Percentiles rank a stretch among this genome's conserved stretches.
These are phyloP conservation scores for Luffia ferchaultella DNA, from an alignment of 2,888 invertebrate species.

Conservation along the genomic window DNA sequence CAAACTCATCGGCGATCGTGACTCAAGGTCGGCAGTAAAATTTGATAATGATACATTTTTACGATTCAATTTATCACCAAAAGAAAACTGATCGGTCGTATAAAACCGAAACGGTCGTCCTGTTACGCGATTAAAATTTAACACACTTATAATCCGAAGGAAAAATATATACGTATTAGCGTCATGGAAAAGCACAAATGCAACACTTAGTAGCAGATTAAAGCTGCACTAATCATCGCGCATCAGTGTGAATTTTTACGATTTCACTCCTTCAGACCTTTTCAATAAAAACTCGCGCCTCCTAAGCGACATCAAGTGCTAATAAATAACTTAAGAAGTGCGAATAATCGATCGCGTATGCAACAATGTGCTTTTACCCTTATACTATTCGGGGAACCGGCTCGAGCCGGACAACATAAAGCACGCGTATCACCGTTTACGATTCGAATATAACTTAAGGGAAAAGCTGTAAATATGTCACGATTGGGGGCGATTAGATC, in stretches of 20 bases:
- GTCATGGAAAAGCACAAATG: conserved; percentile 33
- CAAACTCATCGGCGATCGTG: no score
- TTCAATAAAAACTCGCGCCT: conserved; percentile 46
- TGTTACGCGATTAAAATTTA: no score
- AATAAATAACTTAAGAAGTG: conserved; percentile 51
- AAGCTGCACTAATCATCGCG: conserved; percentile 30
- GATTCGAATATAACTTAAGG: conserved; percentile 47
- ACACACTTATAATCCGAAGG: no score
- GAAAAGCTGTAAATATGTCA: conserved; percentile 64
- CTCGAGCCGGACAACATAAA: no score
- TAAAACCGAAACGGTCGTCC: no score
- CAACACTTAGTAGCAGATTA: conserved; percentile 46
- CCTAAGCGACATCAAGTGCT: conserved; percentile 56
- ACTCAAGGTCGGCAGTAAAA: background rate
- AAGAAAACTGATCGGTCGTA: background rate
- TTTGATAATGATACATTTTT: background rate
- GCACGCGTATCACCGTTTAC: conserved; percentile 9
- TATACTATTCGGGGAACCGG: conserved; percentile 35
- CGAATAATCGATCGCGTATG: conserved; percentile 38
- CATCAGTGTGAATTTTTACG: conserved; percentile 38
- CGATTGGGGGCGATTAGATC: conserved; percentile 64
- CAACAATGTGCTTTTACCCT: conserved; percentile 43
- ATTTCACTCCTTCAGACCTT: conserved; percentile 14
- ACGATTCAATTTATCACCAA: background rate
- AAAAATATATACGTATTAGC: background rate